Evolutionary conservation across 2,888 invertebrate species (phyloP), one percentile per base, ranked within the genome.

Genomic region (Nemoura dubitans): DNA sequence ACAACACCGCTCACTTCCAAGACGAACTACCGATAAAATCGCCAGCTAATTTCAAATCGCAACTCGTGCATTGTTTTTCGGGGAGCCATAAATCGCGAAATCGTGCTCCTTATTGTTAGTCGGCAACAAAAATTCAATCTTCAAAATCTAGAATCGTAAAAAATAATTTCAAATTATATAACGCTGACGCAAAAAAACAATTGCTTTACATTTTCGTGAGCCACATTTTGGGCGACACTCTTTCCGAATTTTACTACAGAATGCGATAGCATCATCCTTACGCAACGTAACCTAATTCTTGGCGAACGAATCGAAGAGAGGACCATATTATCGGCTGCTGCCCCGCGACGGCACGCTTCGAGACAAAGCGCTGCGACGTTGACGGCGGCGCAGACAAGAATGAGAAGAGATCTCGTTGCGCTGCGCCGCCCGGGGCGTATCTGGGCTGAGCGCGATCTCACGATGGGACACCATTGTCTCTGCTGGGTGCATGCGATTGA

Each of bases 381-480:
- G 59, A 59, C 59, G 59, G 21, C 21, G 59, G 36, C 36, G 10
- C n/a, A 36, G 5, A 59, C 59, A 1, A 16, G 21, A 21, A 59
- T 59, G 59, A 36, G 36, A 36, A 6, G 36, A 36, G 36, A 36
- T 36, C 5, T 10, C 3, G n/a, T n/a, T 21, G 10, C 36, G 36
- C 59, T 21, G 36, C 21, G 59, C 10, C 59, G 59, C 59, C 59
- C 59, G 59, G 59, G 59, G 59, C 59, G 59, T 59, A 59, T 59
- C 59, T 59, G 21, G 59, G 59, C 59, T 59, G 59, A 21, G 59
- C 21, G 2, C 1, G 21, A 21, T 3, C 10, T 59, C 59, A 59
- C 59, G 59, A 59, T 59, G 59, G 59, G 59, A 21, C 59, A 59
- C 59, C 59, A 59, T 59, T 59, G 59, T 59, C 59, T 59, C 59